Conservation (phyloP, 2,797 vertebrate species). For the Sebastes flavidus region DNA sequence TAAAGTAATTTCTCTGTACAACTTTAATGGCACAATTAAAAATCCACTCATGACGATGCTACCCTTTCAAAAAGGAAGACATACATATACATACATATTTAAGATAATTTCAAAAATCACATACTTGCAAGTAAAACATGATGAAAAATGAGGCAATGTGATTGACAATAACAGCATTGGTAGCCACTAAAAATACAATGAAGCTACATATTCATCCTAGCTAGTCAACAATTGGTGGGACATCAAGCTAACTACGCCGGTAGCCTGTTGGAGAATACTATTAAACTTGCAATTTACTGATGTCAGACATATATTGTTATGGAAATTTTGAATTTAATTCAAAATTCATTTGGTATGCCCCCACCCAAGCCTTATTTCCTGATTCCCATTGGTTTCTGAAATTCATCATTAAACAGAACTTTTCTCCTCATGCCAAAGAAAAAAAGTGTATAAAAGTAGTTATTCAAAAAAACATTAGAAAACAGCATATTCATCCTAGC, state of each 20-base stretch:
- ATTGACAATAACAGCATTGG: constrained; percentile 12
- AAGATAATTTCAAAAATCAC: constrained; percentile 14
- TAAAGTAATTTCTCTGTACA: constrained; percentile 19
- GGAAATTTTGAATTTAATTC: not conserved
- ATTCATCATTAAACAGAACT: not conserved
- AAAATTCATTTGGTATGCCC: not conserved
- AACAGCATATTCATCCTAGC: constrained; percentile 1
- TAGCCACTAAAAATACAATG: constrained; percentile 16
- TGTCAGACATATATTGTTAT: not conserved
- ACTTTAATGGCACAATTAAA: constrained; percentile 55
- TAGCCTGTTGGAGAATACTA: not conserved
- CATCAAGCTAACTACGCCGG: not conserved
- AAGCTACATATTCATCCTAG: constrained; percentile 1
- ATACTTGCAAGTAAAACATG: constrained; percentile 16
- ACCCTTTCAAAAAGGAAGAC: constrained; percentile 24
- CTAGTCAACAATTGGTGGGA: not conserved
- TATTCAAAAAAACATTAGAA: constrained; percentile 1
- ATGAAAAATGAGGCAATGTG: constrained; percentile 21
- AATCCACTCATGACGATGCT: constrained; percentile 18
- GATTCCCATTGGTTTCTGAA: not conserved
- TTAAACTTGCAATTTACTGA: constrained; percentile 9
- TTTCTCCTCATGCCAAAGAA: not conserved
- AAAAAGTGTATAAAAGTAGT: constrained; percentile 3
- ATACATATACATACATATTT: constrained; percentile 20
- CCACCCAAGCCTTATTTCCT: not conserved